Evolutionary conservation across 2,797 vertebrate genomes (phyloP), one percentile per base, ranked within the genome.

Genomic region (Urocyon cinereoargenteus): DNA sequence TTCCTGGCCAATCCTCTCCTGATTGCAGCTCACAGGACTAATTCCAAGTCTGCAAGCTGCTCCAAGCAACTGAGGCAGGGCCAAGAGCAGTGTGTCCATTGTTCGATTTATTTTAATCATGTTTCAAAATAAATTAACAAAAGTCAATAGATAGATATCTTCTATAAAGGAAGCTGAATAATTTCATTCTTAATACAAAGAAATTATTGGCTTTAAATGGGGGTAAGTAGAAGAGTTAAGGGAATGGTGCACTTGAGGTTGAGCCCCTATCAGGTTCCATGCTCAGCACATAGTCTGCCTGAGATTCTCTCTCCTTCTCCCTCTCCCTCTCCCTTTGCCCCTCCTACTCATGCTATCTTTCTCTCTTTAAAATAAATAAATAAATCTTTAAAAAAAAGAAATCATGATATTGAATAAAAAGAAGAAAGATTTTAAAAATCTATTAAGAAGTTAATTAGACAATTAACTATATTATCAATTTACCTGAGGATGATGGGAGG

Each of bases 121-220:
- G 22, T 79, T 95, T 94, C 72, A 40, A 86, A 95, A 86, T 66
- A 88, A 96, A 94, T 34, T 68, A 34, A 26, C 57, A 82, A n/a
- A 93, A 66, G 18, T 72, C 53, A 86, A 40, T 73, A 95, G 24
- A 36, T 16, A 64, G 57, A 68, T 34, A 34, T 34, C 51, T 49
- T 83, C 59, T 89, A 13, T 5, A 77, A 68, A 85, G 11, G 34
- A 73, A 81, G 31, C 4, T 57, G 18, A 70, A 59, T 28, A 61
- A 81, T 81, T 89, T 85, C 49, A 84, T n/a, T 40, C 57, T 91
- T 92, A 82, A 77, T 77, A 61, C 7, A 59, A 87, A 86, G 24
- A 93, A 92, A 90, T 36, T 10, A 61, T 28, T 75, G 45, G 15
- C 13, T 79, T 95, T 87, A 64, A 89, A 40, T 70, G 21, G 28